Evolutionary conservation across 2,797 vertebrate genomes (phyloP).

Genomic region (Oryzias sinensis): DNA sequence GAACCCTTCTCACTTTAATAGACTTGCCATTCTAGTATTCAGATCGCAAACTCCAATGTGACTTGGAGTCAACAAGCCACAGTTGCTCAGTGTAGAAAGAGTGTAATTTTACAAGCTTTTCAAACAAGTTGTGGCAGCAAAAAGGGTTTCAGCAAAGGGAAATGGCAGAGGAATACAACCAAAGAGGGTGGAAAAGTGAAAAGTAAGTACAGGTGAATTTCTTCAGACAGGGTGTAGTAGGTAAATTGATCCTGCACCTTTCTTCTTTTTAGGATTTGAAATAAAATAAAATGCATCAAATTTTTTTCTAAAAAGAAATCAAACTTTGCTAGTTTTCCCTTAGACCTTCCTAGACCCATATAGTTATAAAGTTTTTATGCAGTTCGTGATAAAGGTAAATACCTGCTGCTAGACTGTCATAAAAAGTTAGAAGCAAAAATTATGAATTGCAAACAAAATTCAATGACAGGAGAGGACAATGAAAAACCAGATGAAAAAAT

Average conservation of each 20-base stretch:
- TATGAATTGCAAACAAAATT: too few relatives aligned
- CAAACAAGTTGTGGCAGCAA: conserved; percentile 68
- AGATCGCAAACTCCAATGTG: conserved; percentile 42
- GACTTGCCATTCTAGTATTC: conserved; percentile 71
- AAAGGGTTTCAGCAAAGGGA: conserved; percentile 38
- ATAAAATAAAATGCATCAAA: too few relatives aligned
- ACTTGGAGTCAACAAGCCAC: conserved; percentile 70
- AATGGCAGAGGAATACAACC: conserved; percentile 36
- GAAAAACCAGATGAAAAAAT: too few relatives aligned
- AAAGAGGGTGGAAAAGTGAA: conserved; percentile 25
- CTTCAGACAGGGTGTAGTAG: conserved; percentile 11
- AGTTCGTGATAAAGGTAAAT: too few relatives aligned
- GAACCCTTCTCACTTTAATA: conserved; percentile 74
- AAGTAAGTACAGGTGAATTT: conserved; percentile 15
- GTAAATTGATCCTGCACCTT: conserved; percentile 9
- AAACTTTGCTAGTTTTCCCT: too few relatives aligned
- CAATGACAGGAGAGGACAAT: too few relatives aligned
- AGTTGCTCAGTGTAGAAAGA: conserved; percentile 54
- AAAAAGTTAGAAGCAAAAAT: too few relatives aligned
- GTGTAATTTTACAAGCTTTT: conserved; percentile 51
- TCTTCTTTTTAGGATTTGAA: conserved; percentile 13
- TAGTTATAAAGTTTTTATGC: too few relatives aligned
- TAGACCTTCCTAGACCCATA: too few relatives aligned
- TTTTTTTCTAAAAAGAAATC: too few relatives aligned
- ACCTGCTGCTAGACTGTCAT: too few relatives aligned